phyloP scores from a whole-genome alignment of 2,113 vertebrate species.

The Gnathonemus echidnorhynchus region DNA sequence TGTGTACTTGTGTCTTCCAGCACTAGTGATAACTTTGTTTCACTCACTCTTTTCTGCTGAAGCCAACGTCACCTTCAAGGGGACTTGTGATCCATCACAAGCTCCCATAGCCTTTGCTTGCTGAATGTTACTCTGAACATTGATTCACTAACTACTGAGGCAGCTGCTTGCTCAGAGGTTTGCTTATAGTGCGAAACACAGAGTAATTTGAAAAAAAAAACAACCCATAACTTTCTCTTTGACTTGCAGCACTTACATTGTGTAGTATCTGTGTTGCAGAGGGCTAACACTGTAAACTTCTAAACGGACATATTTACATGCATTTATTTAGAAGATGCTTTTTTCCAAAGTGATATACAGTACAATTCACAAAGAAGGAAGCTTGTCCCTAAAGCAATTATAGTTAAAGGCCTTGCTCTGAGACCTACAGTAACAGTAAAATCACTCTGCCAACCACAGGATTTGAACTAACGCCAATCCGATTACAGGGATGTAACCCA shows the following conservation, averaged over 20 bases:
- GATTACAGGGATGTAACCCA: background rate
- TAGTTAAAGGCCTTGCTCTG: background rate
- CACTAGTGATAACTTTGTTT: background rate
- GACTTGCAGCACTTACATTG: background rate
- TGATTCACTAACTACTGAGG: background rate
- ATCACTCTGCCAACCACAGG: background rate
- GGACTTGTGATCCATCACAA: background rate
- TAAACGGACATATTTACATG: background rate
- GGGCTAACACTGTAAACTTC: background rate
- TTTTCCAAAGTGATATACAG: background rate
- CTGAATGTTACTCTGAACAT: background rate
- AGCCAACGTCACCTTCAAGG: background rate
- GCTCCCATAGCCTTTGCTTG: background rate
- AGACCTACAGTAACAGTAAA: background rate
- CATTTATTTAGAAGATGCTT: background rate
- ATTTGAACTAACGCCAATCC: background rate
- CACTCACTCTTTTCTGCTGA: background rate
- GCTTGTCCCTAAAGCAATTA: background rate
- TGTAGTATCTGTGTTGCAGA: background rate
- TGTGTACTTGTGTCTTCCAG: background rate
- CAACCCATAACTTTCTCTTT: background rate
- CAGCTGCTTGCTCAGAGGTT: too few species aligned
- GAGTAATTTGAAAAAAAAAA: background rate
- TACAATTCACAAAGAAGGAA: background rate
- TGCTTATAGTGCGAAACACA: background rate